Conservation (phyloP, 2,113 vertebrate species). For the Pardalotus punctatus region DNA sequence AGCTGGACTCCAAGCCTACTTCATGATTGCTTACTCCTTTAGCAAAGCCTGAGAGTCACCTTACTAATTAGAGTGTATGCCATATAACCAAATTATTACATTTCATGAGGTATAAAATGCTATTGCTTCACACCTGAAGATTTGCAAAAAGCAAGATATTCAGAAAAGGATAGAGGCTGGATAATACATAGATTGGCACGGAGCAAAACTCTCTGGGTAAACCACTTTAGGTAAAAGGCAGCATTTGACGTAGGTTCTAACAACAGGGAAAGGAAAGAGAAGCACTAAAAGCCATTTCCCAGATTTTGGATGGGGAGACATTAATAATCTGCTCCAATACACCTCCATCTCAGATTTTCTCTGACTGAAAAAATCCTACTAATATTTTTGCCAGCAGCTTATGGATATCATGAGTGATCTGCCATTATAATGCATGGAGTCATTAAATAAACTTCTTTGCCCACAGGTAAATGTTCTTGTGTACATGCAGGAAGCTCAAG, state of each 20-base stretch:
- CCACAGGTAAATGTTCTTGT: neutral
- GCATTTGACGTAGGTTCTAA: neutral
- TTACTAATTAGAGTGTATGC: neutral
- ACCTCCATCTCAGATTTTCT: neutral
- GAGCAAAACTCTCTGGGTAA: neutral
- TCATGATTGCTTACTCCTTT: neutral
- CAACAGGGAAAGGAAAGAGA: neutral
- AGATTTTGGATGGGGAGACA: neutral
- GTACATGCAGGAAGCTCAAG: neutral
- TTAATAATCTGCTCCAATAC: neutral
- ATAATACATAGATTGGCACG: neutral
- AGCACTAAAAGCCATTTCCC: neutral
- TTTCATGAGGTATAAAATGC: neutral
- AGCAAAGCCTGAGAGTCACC: neutral
- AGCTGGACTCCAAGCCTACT: neutral
- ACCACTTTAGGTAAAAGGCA: neutral
- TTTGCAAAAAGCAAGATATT: neutral
- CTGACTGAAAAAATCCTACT: neutral
- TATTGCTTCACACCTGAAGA: neutral
- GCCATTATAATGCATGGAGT: neutral
- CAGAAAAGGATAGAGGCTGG: neutral
- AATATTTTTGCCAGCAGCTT: neutral
- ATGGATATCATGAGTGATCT: neutral
- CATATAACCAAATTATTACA: neutral
- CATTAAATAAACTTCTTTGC: neutral